A percentile compares a stretch with the other conserved stretches of the same genome.
Conservation (phyloP, 2,797 vertebrate genomes). For the Microhierax caerulescens region DNA sequence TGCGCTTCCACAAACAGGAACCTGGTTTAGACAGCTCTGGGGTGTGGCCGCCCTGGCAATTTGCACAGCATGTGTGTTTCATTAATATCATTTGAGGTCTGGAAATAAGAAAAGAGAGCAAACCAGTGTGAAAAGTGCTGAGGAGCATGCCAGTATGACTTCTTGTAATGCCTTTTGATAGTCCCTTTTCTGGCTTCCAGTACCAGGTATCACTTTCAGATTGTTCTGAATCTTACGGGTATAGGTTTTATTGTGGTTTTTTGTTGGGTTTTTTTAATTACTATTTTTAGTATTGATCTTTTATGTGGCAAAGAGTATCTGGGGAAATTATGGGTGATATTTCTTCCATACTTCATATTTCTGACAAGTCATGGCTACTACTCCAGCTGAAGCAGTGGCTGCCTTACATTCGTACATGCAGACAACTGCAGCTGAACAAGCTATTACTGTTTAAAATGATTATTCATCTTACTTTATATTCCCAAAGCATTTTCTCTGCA, state of each 20-base stretch:
- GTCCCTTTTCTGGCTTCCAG: neutral
- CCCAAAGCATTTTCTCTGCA: neutral
- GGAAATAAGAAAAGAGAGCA: neutral
- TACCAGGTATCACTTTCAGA: neutral
- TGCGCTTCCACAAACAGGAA: neutral
- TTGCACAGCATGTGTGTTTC: neutral
- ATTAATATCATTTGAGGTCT: neutral
- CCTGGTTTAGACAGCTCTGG: neutral
- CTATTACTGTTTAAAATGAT: neutral
- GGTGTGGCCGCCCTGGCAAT: neutral
- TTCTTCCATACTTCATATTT: neutral
- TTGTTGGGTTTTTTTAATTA: fast-evolving
- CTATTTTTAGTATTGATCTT: neutral
- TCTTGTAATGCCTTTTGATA: neutral
- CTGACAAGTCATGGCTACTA: neutral
- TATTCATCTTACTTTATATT: neutral
- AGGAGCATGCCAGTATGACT: neutral
- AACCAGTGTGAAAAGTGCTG: neutral
- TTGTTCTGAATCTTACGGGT: neutral
- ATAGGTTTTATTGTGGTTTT: neutral
- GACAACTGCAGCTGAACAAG: neutral
- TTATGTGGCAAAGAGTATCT: neutral
- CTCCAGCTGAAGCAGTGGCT: neutral
- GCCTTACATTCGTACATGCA: neutral
- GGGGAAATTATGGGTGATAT: neutral